These are phyloP conservation scores for Pristionchus mayeri DNA, from an alignment of 2,888 invertebrate genomes.

Conservation along the genomic window DNA sequence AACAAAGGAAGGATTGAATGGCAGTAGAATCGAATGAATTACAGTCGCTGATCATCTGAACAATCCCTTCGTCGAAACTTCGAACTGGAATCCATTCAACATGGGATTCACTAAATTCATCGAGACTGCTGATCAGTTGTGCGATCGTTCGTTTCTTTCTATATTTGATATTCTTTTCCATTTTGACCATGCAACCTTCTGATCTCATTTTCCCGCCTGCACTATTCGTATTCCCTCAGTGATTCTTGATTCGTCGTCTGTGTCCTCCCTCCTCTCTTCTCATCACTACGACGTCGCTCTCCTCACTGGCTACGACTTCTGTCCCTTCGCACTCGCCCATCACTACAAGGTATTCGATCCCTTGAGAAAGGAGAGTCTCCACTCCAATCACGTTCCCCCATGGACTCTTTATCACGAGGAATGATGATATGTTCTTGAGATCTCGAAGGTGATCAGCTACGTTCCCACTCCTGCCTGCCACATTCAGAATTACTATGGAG, in stretches of 20 bases:
- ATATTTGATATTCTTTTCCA: too few relatives aligned
- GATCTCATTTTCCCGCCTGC: too few relatives aligned
- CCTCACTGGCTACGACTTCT: slow-evolving; percentile 56
- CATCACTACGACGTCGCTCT: slow-evolving; percentile 57
- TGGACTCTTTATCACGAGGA: background rate
- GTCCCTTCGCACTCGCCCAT: slow-evolving; percentile 52
- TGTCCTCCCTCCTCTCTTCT: background rate
- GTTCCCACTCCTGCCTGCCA: background rate
- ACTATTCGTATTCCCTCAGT: background rate
- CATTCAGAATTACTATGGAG: slow-evolving; percentile 2
- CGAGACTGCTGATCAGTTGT: slow-evolving; percentile 4
- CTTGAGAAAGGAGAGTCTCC: too few relatives aligned
- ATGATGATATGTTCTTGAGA: background rate
- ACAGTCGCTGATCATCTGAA: slow-evolving; percentile 30
- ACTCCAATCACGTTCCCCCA: background rate
- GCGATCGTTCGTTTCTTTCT: slow-evolving; percentile 23
- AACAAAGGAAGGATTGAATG: background rate
- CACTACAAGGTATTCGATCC: slow-evolving; percentile 50
- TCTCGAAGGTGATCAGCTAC: background rate
- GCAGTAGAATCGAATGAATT: background rate
- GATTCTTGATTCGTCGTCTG: background rate
- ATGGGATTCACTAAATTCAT: background rate
- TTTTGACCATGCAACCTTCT: too few relatives aligned
- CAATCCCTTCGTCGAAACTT: slow-evolving; percentile 38
- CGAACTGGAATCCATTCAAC: slow-evolving; percentile 41